Evolutionary conservation across 2,888 invertebrate species (phyloP).

Genomic region (Nezara viridula): DNA sequence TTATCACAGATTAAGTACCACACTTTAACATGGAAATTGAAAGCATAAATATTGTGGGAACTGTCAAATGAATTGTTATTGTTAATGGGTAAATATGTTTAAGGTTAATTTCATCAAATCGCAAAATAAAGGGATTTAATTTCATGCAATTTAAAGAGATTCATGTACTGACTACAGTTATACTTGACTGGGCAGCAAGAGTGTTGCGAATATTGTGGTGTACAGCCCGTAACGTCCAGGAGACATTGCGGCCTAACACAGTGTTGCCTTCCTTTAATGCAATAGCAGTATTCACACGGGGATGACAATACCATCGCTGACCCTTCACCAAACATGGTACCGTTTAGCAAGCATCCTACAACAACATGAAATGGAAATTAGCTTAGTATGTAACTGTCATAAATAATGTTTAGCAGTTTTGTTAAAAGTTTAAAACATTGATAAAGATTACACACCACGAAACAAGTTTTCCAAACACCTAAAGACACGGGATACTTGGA

Average conservation of each 20-base stretch:
- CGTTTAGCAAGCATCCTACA: slow-evolving; percentile 80
- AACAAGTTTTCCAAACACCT: not conserved
- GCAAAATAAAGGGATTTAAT: not conserved
- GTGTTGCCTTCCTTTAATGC: slow-evolving; percentile 79
- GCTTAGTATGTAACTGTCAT: slow-evolving; percentile 3
- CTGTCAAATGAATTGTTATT: not conserved
- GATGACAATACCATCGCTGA: slow-evolving; percentile 86
- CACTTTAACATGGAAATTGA: not conserved
- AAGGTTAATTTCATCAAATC: not conserved
- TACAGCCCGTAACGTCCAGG: slow-evolving; percentile 80
- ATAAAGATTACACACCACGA: slow-evolving; percentile 59
- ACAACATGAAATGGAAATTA: slow-evolving; percentile 11
- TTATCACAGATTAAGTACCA: not conserved
- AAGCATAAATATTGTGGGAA: not conserved
- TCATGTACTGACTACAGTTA: slow-evolving; percentile 73
- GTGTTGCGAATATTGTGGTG: slow-evolving; percentile 75
- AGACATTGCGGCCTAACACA: slow-evolving; percentile 87
- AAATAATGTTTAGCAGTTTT: not conserved
- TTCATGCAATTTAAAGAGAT: slow-evolving; percentile 43
- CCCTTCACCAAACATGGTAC: slow-evolving; percentile 81
- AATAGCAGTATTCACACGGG: slow-evolving; percentile 91
- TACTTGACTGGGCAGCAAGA: slow-evolving; percentile 87
- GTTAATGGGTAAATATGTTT: not conserved
- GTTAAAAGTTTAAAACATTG: not conserved
- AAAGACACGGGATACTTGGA: not conserved